Evolutionary conservation across 2,888 invertebrate species (phyloP).

Genomic region (Lissonota sp.): DNA sequence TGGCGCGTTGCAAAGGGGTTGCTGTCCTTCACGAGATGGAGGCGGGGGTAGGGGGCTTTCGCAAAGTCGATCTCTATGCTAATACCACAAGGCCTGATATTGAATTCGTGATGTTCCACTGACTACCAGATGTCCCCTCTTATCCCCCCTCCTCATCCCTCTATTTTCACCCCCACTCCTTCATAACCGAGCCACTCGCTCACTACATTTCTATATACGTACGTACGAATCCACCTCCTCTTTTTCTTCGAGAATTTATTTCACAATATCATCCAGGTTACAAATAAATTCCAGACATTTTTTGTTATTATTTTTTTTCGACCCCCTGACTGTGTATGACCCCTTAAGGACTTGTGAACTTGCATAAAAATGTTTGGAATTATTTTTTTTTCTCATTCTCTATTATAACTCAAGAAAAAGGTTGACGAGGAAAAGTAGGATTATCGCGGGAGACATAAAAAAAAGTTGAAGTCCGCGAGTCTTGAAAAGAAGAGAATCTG

Average conservation of each 20-base stretch:
- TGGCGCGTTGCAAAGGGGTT: conserved; percentile 27
- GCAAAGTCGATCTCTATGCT: conserved; percentile 75
- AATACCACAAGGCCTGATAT: conserved; percentile 73
- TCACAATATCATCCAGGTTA: no score
- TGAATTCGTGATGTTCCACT: conserved; percentile 71
- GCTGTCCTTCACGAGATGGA: neutral
- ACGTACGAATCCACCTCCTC: neutral
- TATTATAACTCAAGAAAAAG: neutral
- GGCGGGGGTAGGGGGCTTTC: conserved; percentile 30
- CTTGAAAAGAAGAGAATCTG: conserved; percentile 16
- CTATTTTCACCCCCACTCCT: neutral
- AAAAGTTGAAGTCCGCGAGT: conserved; percentile 36
- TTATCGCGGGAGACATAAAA: neutral
- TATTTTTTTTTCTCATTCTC: no score
- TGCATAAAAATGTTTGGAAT: no score
- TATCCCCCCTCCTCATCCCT: conserved; percentile 14
- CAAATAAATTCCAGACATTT: no score
- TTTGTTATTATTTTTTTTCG: no score
- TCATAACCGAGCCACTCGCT: neutral
- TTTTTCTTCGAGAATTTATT: neutral
- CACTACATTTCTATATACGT: neutral
- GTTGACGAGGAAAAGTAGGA: neutral
- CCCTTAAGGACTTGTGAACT: no score
- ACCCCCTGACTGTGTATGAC: no score
- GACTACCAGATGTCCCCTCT: conserved; percentile 68